Evolutionary conservation across 2,113 vertebrate genomes (phyloP).

Genomic region (Tauraco erythrolophus): DNA sequence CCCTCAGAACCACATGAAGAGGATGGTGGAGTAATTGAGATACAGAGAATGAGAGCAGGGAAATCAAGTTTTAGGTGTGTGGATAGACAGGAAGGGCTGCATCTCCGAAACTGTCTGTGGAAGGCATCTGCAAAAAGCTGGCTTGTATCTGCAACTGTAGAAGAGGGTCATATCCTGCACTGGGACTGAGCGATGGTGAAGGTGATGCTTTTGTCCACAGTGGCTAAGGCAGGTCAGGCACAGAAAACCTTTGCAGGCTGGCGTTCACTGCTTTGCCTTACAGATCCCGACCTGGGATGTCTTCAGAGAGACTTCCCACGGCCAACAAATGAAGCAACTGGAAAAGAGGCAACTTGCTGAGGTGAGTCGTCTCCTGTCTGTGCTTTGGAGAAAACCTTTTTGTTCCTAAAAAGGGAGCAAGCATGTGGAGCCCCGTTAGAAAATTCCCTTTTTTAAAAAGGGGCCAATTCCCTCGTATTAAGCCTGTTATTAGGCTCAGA

Average conservation of each 20-base stretch:
- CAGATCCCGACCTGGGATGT: neutral
- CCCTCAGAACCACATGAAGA: neutral
- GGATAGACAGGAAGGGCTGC: neutral
- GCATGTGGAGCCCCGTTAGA: constrained; percentile 61
- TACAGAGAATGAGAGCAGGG: neutral
- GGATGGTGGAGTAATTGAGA: neutral
- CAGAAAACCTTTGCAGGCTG: neutral
- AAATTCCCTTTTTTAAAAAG: constrained; percentile 78
- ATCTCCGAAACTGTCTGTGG: neutral
- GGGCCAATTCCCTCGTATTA: constrained; percentile 79
- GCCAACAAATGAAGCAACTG: neutral
- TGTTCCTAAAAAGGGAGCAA: constrained; percentile 43
- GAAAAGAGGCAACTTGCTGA: constrained; percentile 25
- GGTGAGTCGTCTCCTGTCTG: neutral
- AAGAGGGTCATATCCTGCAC: neutral
- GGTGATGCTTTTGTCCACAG: neutral
- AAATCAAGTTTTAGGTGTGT: neutral
- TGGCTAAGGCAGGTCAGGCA: neutral
- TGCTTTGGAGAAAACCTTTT: neutral
- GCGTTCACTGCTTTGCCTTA: neutral
- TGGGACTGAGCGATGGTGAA: neutral
- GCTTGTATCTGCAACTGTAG: fast-evolving
- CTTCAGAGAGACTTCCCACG: neutral
- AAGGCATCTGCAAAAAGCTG: neutral
- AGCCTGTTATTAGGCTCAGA: constrained; percentile 80